Base-by-base conservation (phyloP, 1,140 invertebrate species). In the Nephotettix cincticeps region DNA sequence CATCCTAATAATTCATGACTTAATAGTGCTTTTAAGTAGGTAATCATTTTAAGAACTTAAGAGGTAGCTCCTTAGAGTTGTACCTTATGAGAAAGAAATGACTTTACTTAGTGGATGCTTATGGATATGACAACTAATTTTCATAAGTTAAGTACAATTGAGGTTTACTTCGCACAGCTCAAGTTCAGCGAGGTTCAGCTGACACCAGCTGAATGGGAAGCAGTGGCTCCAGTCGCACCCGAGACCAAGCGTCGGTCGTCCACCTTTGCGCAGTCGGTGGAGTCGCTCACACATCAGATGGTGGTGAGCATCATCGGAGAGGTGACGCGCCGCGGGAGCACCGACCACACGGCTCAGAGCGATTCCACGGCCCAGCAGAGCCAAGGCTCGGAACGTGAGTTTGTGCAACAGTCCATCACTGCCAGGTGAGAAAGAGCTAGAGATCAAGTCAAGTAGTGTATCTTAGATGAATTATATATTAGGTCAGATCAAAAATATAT, bases 291-390 rank as follows among this genome's bases (percentile, higher is more conserved):
- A 1, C 82, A 83, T 75, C 81, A 84, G 75, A 81, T 86, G 69
- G 83, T 86, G 28, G 81, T 81, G 1, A 84, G 77, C 70, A 86
- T 86, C 45, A 81, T 85, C 65, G 83, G 81, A 21, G 81, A 85
- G 76, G 81, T 84, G n/a, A 78, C 79, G 68, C 80, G 76, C 69
- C 75, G 76, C 70, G 74, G 75, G 29, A 79, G 76, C 72, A 79
- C 71, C n/a, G 78, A 74, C 17, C 56, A 30, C 23, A 13, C 64
- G 1, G 1, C 6, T n/a, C 66, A 1, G 25, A 3, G 13, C 11
- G 19, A 51, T 43, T 25, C 28, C 43, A n/a, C 27, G 17, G 3
- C 9, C 4, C 0, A 43, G 28, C n/a, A 64, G 30, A 54, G 14
- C 25, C 28, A 30, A 23, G 47, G 17, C 32, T 45, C 29, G 32